Base-by-base conservation (phyloP, 2,888 invertebrate species). In the Xanthorhoe spadicearia region DNA sequence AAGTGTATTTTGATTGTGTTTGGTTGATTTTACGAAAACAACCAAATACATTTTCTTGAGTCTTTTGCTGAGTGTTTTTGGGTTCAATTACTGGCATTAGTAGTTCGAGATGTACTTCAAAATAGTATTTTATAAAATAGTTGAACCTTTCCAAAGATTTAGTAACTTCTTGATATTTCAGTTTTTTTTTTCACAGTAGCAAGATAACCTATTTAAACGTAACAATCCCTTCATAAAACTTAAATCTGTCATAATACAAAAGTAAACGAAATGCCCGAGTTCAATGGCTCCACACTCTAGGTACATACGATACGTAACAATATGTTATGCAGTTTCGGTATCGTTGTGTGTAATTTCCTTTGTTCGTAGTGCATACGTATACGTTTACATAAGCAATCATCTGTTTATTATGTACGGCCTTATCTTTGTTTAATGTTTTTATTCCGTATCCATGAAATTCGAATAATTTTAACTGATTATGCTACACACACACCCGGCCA, bases 361-460 rank as follows among this genome's bases (percentile, higher is more conserved):
- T 80, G 79, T 80, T 71, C 72, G 53, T 38, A 61, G 43, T 74
- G 63, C 68, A 53, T 62, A 35, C 19, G 19, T 54, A 74, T 61
- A 54, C 56, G 73, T 74, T 75, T 77, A 73, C 77, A 73, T 73
- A 73, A 71, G 64, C 71, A 79, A 81, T 80, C 81, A 80, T 78
- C 80, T 82, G 80, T 77, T 77, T 77, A 70, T 69, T 71, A 69
- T 71, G 70, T 65, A 61, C 54, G 48, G 23, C 32, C 63, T 75
- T 79, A 80, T 77, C 78, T 63, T 49, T 75, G 73, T 74, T 74
- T 62, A 64, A 62, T 71, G 61, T 73, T 70, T 73, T 65, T 64
- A 66, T 72, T 70, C 69, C 28, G 53, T 72, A 52, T 66, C 57
- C 52, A 68, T 67, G 53, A 65, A 65, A 60, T 72, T 66, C 15